Conservation (phyloP, 92 coral and sea anemone species). For the Bergia puertoricense region DNA sequence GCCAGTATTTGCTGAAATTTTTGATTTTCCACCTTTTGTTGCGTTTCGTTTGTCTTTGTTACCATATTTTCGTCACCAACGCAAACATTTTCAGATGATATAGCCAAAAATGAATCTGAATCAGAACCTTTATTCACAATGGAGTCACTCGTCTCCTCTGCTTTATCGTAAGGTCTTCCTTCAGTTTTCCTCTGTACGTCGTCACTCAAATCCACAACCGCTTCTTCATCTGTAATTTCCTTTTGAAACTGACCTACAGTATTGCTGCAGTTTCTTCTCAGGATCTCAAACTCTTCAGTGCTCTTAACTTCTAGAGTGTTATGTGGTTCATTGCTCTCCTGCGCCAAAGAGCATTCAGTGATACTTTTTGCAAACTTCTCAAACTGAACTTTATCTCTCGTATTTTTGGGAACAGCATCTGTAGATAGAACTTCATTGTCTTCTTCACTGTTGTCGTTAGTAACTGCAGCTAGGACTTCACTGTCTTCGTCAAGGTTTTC, state of each 20-base stretch:
- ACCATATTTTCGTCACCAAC: not conserved
- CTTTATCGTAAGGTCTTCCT: too few species aligned
- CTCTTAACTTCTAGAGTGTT: not conserved
- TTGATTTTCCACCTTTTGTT: not conserved
- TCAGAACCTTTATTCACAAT: not conserved
- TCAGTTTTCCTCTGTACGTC: not conserved
- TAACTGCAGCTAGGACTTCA: not conserved
- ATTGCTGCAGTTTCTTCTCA: not conserved
- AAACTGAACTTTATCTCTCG: not conserved
- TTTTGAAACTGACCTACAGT: not conserved
- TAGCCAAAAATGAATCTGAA: not conserved
- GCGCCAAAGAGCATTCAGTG: not conserved
- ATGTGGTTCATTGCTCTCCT: not conserved
- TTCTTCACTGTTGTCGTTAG: not conserved
- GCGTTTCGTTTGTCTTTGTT: not conserved
- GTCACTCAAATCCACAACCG: not conserved
- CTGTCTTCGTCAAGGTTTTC: not conserved
- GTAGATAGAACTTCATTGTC: not conserved
- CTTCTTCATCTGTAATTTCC: not conserved
- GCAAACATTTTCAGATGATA: not conserved
- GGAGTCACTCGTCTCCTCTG: not conserved
- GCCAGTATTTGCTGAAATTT: not conserved
- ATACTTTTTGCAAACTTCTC: constrained; percentile 14
- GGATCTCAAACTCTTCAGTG: constrained; percentile 20
- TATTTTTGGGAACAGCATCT: not conserved